Evolutionary conservation across 1,140 invertebrate genomes (phyloP), one percentile per base, ranked within the genome.

Genomic region (Penaeus chinensis): DNA sequence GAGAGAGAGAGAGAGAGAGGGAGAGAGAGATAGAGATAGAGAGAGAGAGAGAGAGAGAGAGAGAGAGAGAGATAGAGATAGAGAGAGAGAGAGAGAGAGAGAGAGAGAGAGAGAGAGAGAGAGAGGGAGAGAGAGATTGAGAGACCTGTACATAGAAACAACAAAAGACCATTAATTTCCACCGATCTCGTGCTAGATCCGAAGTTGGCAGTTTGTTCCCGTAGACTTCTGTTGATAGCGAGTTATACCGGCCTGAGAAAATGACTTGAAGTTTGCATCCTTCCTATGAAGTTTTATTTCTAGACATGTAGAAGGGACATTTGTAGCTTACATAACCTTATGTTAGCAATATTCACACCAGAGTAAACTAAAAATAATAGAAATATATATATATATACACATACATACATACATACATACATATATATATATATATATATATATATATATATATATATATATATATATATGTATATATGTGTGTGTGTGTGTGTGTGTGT

Each of bases 81-180:
- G 63, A 66, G 63, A 66, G 63, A 66, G 63, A 76, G 71, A 22
- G 71, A 76, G 22, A 76, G 71, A 76, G 71, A 76, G 71, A 22
- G 71, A 76, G 71, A 76, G 71, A 76, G 71, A 76, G 71, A 76
- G 22, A 76, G 71, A 76, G 71, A 76, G 71, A 76, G 71, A 76
- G 71, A 24, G 71, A 24, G 71, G 10, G 32, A 32, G 32, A 32
- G 32, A 32, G 32, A 32, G 32, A 32, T 0, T 1, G 32, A 32
- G 32, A 32, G 71, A 24, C 27, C 11, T 27, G 22, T 19, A 76
- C 11, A n/a, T 11, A 76, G n/a, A 7, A 76, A 24, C 4, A 24
- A n/a, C 24, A 74, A 0, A 16, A 77, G 76, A 22, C 7, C 27
- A 1, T 54, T 8, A 19, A 2, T 32, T 32, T 32, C 32, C 32